These are phyloP conservation scores for Sinosuthora webbiana DNA, from an alignment of 2,113 vertebrate genomes.

Conservation along the genomic window DNA sequence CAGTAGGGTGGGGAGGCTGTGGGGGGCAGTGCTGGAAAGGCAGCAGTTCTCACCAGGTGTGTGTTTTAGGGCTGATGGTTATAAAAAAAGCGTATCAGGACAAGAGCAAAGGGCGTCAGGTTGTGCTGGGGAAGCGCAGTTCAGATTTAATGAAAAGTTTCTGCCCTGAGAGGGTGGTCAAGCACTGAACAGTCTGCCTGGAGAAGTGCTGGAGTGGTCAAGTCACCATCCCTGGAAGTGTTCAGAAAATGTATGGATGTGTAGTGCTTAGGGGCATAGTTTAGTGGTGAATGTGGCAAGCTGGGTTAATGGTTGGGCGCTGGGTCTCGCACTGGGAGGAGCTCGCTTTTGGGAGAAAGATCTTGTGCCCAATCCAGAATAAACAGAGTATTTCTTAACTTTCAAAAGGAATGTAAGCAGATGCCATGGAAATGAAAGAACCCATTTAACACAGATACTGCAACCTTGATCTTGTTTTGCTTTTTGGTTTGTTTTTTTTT, in stretches of 20 bases:
- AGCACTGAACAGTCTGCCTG: background rate
- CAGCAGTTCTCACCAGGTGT: background rate
- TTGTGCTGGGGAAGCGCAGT: rapidly evolving
- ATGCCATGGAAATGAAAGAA: constrained; percentile 10
- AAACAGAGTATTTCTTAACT: constrained; percentile 3
- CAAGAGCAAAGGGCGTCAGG: rapidly evolving
- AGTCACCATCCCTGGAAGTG: background rate
- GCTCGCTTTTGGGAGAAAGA: background rate
- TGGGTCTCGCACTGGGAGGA: background rate
- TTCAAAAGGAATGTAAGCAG: background rate
- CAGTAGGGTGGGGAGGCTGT: background rate
- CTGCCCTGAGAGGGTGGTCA: background rate
- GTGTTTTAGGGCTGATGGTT: background rate
- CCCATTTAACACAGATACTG: background rate
- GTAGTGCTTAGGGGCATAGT: background rate
- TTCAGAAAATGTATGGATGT: background rate
- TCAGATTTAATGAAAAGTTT: background rate
- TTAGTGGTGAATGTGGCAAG: background rate
- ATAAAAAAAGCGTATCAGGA: background rate
- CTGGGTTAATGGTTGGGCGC: background rate
- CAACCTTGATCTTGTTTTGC: background rate
- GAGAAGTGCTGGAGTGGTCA: background rate
- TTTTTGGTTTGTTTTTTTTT: background rate
- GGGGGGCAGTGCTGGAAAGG: background rate
- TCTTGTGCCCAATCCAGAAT: background rate